A percentile compares a stretch with the other conserved stretches of the same genome.
phyloP scores from a whole-genome alignment of 1,140 invertebrate species.

The Chelonus insularis region DNA sequence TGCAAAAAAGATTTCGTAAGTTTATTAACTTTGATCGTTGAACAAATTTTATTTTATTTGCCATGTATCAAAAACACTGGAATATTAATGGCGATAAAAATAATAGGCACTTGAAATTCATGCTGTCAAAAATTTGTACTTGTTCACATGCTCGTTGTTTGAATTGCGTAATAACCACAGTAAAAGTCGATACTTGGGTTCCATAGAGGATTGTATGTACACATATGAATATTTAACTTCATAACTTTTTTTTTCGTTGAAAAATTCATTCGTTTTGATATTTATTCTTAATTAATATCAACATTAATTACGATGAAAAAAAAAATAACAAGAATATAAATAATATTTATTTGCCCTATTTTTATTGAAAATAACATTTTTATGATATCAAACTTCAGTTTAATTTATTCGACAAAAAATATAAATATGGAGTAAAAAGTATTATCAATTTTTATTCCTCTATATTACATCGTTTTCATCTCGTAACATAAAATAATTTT shows the following conservation, averaged over 20 bases:
- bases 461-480: neutral
- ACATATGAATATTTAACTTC: conserved; percentile 14
- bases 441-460: neutral
- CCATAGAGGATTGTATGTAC: too few species aligned
- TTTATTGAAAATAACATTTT: too few species aligned
- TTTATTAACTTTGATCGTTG: too few species aligned
- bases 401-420: too few species aligned
- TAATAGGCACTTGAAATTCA: conserved; percentile 39
- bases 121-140: conserved; percentile 40
- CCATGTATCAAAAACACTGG: too few species aligned
- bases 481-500: too few species aligned
- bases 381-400: too few species aligned
- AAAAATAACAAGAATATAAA: neutral
- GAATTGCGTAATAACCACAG: conserved; percentile 43
- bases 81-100: too few species aligned
- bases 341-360: too few species aligned
- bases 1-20: too few species aligned
- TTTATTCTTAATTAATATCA: neutral
- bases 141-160: conserved; percentile 26
- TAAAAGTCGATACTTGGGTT: conserved; percentile 45
- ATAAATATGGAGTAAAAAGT: too few species aligned
- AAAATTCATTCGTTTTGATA: neutral
- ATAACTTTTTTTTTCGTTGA: neutral
- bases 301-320: neutral
- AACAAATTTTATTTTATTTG: too few species aligned